These are phyloP conservation scores for Eremophila alpestris DNA, from an alignment of 2,797 vertebrate species.

Conservation along the genomic window DNA sequence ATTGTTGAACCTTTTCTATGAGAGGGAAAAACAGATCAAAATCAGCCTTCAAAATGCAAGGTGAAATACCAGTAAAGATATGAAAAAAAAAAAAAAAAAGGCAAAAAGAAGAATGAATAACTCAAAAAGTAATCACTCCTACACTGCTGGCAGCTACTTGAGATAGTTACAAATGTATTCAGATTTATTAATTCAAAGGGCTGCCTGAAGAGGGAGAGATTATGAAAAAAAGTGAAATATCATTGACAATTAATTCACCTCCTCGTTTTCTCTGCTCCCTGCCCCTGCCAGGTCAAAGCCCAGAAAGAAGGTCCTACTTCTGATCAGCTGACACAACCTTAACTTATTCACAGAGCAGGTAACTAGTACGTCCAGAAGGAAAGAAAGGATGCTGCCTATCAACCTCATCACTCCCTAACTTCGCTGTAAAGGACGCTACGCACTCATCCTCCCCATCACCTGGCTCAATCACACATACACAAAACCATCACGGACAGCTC, in stretches of 20 bases:
- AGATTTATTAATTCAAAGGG: neutral
- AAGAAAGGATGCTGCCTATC: neutral
- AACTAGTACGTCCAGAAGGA: neutral
- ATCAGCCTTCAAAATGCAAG: neutral
- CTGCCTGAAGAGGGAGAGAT: neutral
- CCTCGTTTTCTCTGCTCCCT: neutral
- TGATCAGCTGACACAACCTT: neutral
- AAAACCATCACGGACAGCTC: neutral
- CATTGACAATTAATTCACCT: neutral
- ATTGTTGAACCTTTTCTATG: neutral
- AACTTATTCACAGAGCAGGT: neutral
- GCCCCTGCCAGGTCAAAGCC: neutral
- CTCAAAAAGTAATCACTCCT: neutral
- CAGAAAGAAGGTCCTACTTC: neutral
- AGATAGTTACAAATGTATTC: neutral
- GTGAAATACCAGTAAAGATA: neutral
- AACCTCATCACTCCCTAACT: neutral
- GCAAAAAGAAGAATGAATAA: neutral
- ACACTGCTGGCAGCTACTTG: neutral
- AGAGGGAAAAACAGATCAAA: neutral
- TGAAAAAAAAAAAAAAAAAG: fast-evolving
- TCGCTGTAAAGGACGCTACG: neutral
- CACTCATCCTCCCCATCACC: no score
- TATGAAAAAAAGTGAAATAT: neutral
- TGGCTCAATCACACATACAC: fast-evolving